phyloP scores from a whole-genome alignment of 2,797 vertebrate species.

The Chiropotes sagulatus region DNA sequence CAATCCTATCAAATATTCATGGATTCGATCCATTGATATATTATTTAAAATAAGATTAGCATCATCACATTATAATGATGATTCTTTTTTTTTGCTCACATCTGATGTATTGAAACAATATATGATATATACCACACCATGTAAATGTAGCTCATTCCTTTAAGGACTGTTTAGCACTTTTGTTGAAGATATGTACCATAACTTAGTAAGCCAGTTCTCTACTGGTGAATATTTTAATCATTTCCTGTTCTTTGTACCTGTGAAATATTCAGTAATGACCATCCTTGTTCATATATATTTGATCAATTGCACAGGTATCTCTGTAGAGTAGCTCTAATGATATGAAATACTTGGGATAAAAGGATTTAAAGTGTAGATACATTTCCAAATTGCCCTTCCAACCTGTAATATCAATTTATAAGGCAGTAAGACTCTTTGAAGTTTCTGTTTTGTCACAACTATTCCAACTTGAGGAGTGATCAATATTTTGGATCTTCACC shows the following conservation, averaged over 20 bases:
- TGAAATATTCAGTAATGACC: background rate
- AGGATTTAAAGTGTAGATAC: background rate
- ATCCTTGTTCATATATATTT: background rate
- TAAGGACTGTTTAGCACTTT: background rate
- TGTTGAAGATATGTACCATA: background rate
- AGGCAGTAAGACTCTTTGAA: background rate
- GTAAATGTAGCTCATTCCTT: background rate
- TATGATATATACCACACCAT: background rate
- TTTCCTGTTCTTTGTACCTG: background rate
- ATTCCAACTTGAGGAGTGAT: background rate
- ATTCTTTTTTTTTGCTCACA: background rate
- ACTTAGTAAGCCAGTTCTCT: background rate
- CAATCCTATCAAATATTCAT: background rate
- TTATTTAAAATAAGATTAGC: background rate
- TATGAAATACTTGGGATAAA: background rate
- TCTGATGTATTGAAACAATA: background rate
- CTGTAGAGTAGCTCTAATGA: background rate
- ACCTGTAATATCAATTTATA: background rate
- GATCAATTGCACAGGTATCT: background rate
- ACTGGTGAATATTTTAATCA: slow-evolving; percentile 3
- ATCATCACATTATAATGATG: background rate
- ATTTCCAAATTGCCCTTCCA: slow-evolving; percentile 33
- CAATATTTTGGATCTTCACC: background rate
- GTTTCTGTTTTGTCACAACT: background rate
- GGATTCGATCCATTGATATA: background rate